Base-by-base conservation (phyloP, 1,140 invertebrate species). In the Panagrolaimus sp. region DNA sequence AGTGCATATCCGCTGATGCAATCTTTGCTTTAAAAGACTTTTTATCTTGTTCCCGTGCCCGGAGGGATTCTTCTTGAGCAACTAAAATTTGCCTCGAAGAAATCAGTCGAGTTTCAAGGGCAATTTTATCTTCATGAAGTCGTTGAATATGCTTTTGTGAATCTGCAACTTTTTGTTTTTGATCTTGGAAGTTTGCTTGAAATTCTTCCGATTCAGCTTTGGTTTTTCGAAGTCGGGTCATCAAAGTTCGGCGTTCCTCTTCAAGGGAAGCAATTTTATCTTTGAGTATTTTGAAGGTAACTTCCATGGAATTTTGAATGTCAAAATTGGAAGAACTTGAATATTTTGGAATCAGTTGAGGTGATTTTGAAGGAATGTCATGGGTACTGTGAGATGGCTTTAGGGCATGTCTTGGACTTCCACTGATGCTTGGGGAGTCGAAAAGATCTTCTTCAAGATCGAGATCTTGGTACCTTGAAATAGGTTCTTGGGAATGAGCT, bases 41-140 rank as follows among this genome's bases (percentile, higher is more conserved):
- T 28, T 47, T 38, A n/a, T 71, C 69, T 12, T 71, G 44, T 6
- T 71, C 70, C 32, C 62, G 46, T 24, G 70, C 67, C 5, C 69
- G 48, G 69, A 71, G 46, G 28, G 21, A 43, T 70, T 71, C 70
- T 71, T 71, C 70, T 9, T 71, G 70, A 38, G 68, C 43, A 32
- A 71, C 26, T 2, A 71, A 47, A 15, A 71, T 24, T 43, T 71
- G 70, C 21, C 70, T 68, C 28, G 66, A 26, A 15, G 66, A 68
- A 63, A 21, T 45, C 2, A 68, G 63, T 8, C 66, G 62, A 1
- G 28, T 63, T 12, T 68, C 66, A 24, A 68, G 46, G n/a, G 15
- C 12, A 1, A 28, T 28, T 17, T 28, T 14, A 12, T 58, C 52
- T 24, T 58, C 17, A 28, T 58, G 8, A 58, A 58, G 28, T 58